phyloP scores from a whole-genome alignment of 2,888 invertebrate species.

The Prosapia bicincta region DNA sequence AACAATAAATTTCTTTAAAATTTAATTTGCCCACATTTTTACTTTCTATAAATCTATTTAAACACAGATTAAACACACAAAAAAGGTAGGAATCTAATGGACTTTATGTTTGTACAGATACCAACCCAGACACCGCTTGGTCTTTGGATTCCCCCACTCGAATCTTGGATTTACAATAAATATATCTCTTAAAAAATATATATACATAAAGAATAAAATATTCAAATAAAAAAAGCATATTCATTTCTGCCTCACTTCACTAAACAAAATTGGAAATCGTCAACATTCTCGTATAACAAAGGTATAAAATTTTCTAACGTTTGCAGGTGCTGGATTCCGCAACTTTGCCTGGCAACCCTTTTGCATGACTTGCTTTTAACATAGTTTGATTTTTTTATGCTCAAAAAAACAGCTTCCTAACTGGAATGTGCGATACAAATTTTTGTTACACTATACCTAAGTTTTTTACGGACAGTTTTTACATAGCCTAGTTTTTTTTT shows the following conservation, averaged over 20 bases:
- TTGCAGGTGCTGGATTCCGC: neutral
- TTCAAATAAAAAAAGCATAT: neutral
- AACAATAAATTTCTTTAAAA: no score
- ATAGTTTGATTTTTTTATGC: no score
- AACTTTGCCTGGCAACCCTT: neutral
- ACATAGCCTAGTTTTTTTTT: no score
- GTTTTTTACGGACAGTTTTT: no score
- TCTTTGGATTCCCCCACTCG: constrained; percentile 34
- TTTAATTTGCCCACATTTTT: no score
- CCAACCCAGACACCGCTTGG: constrained; percentile 36
- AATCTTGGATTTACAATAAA: constrained; percentile 30
- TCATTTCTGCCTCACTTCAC: neutral
- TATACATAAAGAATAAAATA: neutral
- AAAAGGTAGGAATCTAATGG: constrained; percentile 5
- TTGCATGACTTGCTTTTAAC: neutral
- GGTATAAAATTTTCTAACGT: neutral
- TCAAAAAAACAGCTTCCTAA: no score
- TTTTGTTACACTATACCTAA: no score
- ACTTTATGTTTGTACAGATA: constrained; percentile 36
- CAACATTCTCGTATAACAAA: neutral
- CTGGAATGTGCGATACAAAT: no score
- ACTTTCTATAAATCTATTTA: no score
- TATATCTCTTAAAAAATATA: neutral
- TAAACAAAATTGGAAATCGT: neutral
- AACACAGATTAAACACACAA: constrained; percentile 10